Evolutionary conservation across 2,888 invertebrate species (phyloP), one percentile per base, ranked within the genome.

Genomic region (Catocala fraxini): DNA sequence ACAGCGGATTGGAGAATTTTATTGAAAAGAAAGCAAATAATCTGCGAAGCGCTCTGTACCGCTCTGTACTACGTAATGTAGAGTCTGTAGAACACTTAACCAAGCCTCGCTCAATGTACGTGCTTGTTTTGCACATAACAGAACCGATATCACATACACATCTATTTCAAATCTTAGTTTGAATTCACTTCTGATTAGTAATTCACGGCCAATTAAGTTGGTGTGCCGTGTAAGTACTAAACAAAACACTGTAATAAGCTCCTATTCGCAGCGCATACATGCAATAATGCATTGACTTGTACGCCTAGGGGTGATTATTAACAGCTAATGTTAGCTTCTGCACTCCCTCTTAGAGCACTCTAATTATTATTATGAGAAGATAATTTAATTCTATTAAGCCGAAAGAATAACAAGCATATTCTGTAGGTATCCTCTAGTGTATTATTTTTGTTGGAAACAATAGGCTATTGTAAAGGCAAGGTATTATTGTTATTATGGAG

Each of bases 201-300:
- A 71, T 68, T 63, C 64, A 65, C 61, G 59, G 61, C 51, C 52
- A 68, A 73, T 71, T 71, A 61, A 48, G 56, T 58, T 58, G 45
- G 51, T 12, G 13, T 51, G 45, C 45, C 15, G 15, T 48, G 51
- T 55, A 54, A 73, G 47, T 51, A 62, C 35, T 33, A 25, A 59
- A 66, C 62, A 75, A 62, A 65, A 56, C 45, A 54, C 34, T 53
- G 60, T 43, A 51, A 51, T 67, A 59, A 63, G 53, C 43, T 10
- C 33, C 25, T 25, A 6, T 49, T 11, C 10, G 10, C 25, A 25
- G 35, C 35, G 35, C 7, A 39, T 39, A 6, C 35, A 7, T 9
- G 7, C 3, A 35, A 42, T 42, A 54, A 59, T 59, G 13, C 42
- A 39, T 54, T 12, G n/a, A 5, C 5, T 34, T 62, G 39, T 62